These are phyloP conservation scores for Leptinotarsa texana DNA, from an alignment of 1,140 invertebrate genomes.

Conservation along the genomic window DNA sequence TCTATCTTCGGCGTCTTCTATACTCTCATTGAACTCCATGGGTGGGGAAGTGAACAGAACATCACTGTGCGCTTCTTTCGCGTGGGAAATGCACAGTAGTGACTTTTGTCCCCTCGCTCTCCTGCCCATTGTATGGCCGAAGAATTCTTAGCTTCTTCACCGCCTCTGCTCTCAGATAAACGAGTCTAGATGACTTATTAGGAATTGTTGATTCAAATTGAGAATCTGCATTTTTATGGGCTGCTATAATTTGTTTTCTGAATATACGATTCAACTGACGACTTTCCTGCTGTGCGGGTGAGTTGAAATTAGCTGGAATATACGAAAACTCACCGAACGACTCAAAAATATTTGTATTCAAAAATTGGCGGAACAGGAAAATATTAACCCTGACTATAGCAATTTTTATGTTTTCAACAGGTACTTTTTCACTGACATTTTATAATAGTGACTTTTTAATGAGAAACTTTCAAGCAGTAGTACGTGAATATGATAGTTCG, in stretches of 20 bases:
- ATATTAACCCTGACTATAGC: no score
- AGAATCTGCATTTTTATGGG: constrained; percentile 8
- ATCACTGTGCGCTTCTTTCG: constrained; percentile 18
- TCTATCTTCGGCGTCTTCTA: constrained; percentile 7
- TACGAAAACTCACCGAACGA: neutral
- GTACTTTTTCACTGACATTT: no score
- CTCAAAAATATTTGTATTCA: neutral
- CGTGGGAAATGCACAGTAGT: constrained; percentile 7
- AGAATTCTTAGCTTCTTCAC: constrained; percentile 6
- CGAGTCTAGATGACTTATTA: constrained; percentile 8
- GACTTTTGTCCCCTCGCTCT: neutral
- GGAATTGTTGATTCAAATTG: constrained; percentile 8
- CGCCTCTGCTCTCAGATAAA: constrained; percentile 5
- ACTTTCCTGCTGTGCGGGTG: constrained; percentile 1
- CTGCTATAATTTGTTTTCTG: constrained; percentile 3
- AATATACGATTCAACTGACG: constrained; percentile 3
- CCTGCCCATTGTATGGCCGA: constrained; percentile 11
- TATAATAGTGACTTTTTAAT: no score
- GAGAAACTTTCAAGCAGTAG: no score
- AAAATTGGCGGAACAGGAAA: no score
- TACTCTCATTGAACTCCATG: constrained; percentile 6
- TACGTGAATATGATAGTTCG: no score
- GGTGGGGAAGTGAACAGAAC: constrained; percentile 2
- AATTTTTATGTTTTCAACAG: no score
- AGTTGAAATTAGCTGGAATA: neutral